Evolutionary conservation across 2,113 vertebrate genomes (phyloP).

Genomic region (Peromyscus polionotus): DNA sequence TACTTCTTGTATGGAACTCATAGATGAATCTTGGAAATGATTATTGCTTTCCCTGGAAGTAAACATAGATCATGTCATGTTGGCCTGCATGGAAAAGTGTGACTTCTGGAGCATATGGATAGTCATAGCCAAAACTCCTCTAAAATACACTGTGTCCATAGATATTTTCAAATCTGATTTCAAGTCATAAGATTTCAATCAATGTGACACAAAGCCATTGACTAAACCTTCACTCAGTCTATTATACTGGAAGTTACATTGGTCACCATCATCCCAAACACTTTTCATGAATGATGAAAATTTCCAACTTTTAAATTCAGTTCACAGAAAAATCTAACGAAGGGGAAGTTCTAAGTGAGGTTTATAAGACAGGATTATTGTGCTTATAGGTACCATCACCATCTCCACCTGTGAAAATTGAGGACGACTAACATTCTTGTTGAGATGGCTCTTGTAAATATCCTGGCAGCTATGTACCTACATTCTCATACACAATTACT

Average conservation of each 20-base stretch:
- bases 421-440: not conserved
- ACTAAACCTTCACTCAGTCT: not conserved
- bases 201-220: too few relatives aligned
- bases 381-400: not conserved
- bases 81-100: not conserved
- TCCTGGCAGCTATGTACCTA: not conserved
- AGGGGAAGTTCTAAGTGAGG: not conserved
- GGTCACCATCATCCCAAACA: not conserved
- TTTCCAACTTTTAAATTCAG: conserved; percentile 27
- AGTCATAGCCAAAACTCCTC: not conserved
- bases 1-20: not conserved
- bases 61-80: not conserved
- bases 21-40: not conserved
- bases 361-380: not conserved
- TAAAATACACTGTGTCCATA: not conserved
- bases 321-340: not conserved
- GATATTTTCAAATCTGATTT: not conserved
- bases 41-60: not conserved
- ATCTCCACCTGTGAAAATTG: not conserved
- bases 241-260: not conserved
- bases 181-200: not conserved
- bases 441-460: conserved; percentile 10
- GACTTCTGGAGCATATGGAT: not conserved
- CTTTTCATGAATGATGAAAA: not conserved
- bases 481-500: conserved; percentile 14